Evolutionary conservation across 2,113 vertebrate species (phyloP).

Genomic region (Oncorhynchus masou): DNA sequence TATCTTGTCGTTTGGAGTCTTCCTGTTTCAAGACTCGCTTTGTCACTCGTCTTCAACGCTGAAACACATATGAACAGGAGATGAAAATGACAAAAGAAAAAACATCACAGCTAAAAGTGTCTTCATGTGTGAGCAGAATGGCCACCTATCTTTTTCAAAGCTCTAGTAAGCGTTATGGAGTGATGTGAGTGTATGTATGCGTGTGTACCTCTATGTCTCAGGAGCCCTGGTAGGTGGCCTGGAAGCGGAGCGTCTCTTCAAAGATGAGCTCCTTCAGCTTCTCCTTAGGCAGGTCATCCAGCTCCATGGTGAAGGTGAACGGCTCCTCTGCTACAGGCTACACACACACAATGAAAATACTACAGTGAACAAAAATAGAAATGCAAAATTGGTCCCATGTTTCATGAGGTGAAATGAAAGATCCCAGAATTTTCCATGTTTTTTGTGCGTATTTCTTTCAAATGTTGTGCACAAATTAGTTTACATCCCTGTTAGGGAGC

Average conservation of each 20-base stretch:
- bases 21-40: constrained; percentile 61
- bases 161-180: too few relatives aligned
- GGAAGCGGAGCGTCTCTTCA: constrained; percentile 85
- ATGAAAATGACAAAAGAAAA: not conserved
- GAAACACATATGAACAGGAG: not conserved
- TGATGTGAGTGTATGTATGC: not conserved
- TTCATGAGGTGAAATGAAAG: too few relatives aligned
- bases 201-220: constrained; percentile 62
- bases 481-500: too few relatives aligned
- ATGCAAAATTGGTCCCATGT: too few relatives aligned
- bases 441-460: too few relatives aligned
- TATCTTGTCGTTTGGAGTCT: constrained; percentile 53
- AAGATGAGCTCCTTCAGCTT: constrained; percentile 88
- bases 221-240: constrained; percentile 75
- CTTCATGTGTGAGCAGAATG: not conserved
- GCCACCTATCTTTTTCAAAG: not conserved
- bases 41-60: constrained; percentile 44
- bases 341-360: constrained; percentile 9
- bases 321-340: constrained; percentile 88
- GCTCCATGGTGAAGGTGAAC: constrained; percentile 86
- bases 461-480: too few relatives aligned
- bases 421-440: too few relatives aligned
- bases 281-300: constrained; percentile 88
- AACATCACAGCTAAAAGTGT: not conserved
- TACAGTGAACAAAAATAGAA: too few relatives aligned